phyloP scores from a whole-genome alignment of 1,140 invertebrate species.

The Heliconius himera region DNA sequence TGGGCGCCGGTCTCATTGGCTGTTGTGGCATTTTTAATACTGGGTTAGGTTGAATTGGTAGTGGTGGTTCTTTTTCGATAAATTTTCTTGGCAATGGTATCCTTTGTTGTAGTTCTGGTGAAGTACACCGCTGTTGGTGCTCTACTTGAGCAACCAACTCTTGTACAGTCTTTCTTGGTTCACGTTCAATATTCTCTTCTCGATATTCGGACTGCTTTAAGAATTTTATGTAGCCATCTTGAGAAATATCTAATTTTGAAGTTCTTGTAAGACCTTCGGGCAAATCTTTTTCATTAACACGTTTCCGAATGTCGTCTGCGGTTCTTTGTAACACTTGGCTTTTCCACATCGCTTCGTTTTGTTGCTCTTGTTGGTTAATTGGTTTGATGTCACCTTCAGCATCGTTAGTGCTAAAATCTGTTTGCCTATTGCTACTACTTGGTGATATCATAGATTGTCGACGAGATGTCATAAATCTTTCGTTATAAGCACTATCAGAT shows the following conservation, averaged over 20 bases:
- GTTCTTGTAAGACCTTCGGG: constrained; percentile 60
- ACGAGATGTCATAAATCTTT: constrained; percentile 60
- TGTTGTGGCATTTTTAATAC: constrained; percentile 73
- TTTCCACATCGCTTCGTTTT: constrained; percentile 64
- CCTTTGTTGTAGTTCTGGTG: constrained; percentile 54
- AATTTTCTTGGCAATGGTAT: constrained; percentile 51
- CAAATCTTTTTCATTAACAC: constrained; percentile 70
- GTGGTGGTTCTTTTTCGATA: constrained; percentile 49
- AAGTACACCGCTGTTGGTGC: constrained; percentile 70
- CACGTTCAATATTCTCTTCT: constrained; percentile 58
- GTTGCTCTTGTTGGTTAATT: constrained; percentile 46
- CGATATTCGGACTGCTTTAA: constrained; percentile 64
- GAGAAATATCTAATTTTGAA: constrained; percentile 71
- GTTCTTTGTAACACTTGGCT: constrained; percentile 77
- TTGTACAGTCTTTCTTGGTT: constrained; percentile 81
- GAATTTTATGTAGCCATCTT: constrained; percentile 78
- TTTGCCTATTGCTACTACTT: constrained; percentile 53
- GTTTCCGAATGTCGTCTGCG: constrained; percentile 71
- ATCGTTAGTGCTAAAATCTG: constrained; percentile 54
- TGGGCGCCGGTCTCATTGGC: constrained; percentile 69
- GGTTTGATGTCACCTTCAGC: constrained; percentile 48
- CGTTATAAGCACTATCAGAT: constrained; percentile 58
- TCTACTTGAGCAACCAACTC: constrained; percentile 83
- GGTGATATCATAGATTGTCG: constrained; percentile 64
- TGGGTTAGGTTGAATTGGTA: constrained; percentile 51